These are phyloP conservation scores for Sebastes minor DNA, from an alignment of 2,797 vertebrate genomes.

Conservation along the genomic window DNA sequence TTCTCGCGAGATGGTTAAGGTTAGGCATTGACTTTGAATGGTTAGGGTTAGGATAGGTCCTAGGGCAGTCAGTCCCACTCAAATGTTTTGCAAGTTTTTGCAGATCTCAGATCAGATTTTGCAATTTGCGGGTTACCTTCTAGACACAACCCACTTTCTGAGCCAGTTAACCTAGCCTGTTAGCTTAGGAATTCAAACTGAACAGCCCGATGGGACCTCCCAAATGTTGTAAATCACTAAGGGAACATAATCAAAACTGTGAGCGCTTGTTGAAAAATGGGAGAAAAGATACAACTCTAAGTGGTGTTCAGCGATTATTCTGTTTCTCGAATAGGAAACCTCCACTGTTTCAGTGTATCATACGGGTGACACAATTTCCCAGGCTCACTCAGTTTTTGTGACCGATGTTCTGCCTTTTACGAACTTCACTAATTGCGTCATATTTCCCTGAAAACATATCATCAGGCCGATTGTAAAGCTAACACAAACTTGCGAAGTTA, in stretches of 20 bases:
- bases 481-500: conserved; percentile 38
- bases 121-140: too few species aligned
- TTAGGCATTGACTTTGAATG: too few species aligned
- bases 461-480: conserved; percentile 14
- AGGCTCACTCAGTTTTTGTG: conserved; percentile 4
- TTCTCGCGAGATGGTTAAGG: too few species aligned
- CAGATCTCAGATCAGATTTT: too few species aligned
- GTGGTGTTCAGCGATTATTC: neutral
- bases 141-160: neutral
- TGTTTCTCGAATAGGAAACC: neutral
- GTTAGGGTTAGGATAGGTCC: too few species aligned
- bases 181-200: neutral
- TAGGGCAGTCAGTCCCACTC: too few species aligned
- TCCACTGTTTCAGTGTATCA: neutral
- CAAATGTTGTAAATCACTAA: neutral
- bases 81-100: too few species aligned
- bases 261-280: neutral
- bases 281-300: neutral
- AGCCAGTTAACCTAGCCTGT: neutral
- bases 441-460: conserved; percentile 33
- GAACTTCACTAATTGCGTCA: conserved; percentile 39
- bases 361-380: conserved; percentile 30
- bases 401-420: conserved; percentile 42
- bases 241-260: neutral
- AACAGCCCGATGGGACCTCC: neutral